A percentile compares a stretch with the other conserved stretches of the same genome.
Evolutionary conservation across 2,113 vertebrate genomes (phyloP).

Genomic region (Scartelaos histophorus): DNA sequence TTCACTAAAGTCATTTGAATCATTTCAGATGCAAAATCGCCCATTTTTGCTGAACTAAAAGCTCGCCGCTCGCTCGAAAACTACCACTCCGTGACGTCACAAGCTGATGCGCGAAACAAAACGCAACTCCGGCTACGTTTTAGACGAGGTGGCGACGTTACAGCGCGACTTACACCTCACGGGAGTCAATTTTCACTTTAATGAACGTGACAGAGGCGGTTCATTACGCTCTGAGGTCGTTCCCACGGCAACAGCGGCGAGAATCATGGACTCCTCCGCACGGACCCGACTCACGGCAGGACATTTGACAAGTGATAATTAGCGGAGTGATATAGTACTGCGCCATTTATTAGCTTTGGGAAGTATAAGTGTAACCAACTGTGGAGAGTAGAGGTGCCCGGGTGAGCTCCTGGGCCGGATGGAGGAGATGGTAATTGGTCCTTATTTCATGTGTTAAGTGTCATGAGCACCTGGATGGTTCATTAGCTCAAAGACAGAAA

Average conservation of each 20-base stretch:
- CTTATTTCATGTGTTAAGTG: slow-evolving; percentile 2
- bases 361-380: not conserved
- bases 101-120: no score
- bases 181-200: not conserved
- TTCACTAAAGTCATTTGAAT: no score
- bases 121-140: no score
- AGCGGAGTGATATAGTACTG: not conserved
- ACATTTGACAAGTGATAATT: not conserved
- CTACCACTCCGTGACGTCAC: no score
- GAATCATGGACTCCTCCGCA: not conserved
- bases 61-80: no score
- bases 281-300: not conserved
- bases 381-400: not conserved
- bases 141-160: no score
- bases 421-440: not conserved
- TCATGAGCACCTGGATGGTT: not conserved
- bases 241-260: not conserved
- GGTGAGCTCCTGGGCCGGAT: slow-evolving; percentile 2
- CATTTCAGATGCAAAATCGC: no score
- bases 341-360: not conserved
- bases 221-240: not conserved
- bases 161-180: no score
- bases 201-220: slow-evolving; percentile 1
- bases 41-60: no score
- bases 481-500: not conserved